Percentiles rank a stretch among this genome's conserved stretches.
These are phyloP conservation scores for Chionomys nivalis DNA, from an alignment of 2,113 vertebrate species.

Conservation along the genomic window DNA sequence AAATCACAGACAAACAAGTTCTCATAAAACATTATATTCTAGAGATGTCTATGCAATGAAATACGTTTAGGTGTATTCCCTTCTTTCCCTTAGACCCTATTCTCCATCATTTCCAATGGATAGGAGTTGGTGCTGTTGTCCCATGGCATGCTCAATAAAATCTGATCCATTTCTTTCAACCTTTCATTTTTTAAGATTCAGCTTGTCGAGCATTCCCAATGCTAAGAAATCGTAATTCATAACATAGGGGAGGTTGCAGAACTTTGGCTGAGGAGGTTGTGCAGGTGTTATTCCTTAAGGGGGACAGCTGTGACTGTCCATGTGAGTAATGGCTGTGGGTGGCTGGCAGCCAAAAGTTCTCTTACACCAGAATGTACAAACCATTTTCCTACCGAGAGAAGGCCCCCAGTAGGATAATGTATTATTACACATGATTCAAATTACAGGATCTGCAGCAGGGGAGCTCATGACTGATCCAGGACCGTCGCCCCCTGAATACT, in stretches of 20 bases:
- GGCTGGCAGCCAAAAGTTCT: slow-evolving; percentile 87
- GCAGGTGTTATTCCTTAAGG: slow-evolving; percentile 92
- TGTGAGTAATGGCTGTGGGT: slow-evolving; percentile 87
- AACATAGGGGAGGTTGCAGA: slow-evolving; percentile 77
- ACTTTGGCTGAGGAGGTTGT: slow-evolving; percentile 85
- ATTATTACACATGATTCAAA: slow-evolving; percentile 92
- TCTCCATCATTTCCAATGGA: slow-evolving; percentile 38
- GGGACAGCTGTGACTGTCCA: slow-evolving; percentile 86
- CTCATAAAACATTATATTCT: not conserved
- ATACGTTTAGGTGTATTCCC: not conserved
- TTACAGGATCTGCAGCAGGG: slow-evolving; percentile 91
- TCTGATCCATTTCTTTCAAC: slow-evolving; percentile 75
- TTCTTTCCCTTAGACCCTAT: not conserved
- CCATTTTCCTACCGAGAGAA: slow-evolving; percentile 89
- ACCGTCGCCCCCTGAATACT: slow-evolving; percentile 88
- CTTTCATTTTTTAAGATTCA: slow-evolving; percentile 75
- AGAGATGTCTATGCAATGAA: not conserved
- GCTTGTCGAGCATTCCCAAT: slow-evolving; percentile 81
- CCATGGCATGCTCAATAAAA: slow-evolving; percentile 73
- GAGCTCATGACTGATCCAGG: slow-evolving; percentile 88
- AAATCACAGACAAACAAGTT: not conserved
- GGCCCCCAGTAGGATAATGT: slow-evolving; percentile 90
- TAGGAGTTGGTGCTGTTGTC: not conserved
- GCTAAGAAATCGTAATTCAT: slow-evolving; percentile 87
- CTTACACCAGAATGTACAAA: slow-evolving; percentile 88